These are phyloP conservation scores for Protosalanx chinensis DNA, from an alignment of 2,797 vertebrate genomes.

Conservation along the genomic window DNA sequence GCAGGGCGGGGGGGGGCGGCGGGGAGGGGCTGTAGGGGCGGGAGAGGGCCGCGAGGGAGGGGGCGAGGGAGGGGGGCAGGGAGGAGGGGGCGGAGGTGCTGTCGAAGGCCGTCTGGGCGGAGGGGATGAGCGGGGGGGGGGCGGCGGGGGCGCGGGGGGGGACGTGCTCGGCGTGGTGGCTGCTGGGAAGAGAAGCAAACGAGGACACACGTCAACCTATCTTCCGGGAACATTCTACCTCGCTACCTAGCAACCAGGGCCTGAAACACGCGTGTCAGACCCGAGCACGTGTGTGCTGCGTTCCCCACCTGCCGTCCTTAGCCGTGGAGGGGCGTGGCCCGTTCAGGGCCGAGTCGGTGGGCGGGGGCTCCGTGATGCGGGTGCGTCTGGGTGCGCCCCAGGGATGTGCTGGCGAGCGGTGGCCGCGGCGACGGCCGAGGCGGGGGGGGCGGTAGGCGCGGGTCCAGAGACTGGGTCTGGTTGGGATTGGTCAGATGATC, in stretches of 20 bases:
- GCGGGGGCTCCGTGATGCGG: slow-evolving; percentile 55
- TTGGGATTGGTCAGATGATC: slow-evolving; percentile 59
- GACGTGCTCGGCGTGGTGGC: slow-evolving; percentile 74
- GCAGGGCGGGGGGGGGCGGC: slow-evolving; percentile 58
- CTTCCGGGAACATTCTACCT: background rate
- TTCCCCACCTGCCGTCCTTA: slow-evolving; percentile 76
- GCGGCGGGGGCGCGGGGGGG: slow-evolving; percentile 77
- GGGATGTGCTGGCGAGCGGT: slow-evolving; percentile 76
- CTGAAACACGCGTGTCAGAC: no score
- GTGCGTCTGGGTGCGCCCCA: slow-evolving; percentile 73
- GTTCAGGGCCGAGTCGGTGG: slow-evolving; percentile 65
- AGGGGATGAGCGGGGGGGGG: slow-evolving; percentile 76
- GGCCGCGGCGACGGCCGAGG: background rate
- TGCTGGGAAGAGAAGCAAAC: slow-evolving; percentile 51
- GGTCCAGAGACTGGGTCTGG: slow-evolving; percentile 76
- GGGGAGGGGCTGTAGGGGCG: slow-evolving; percentile 56
- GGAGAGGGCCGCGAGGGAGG: slow-evolving; percentile 37
- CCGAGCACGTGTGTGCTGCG: background rate
- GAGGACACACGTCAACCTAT: background rate
- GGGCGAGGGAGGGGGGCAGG: slow-evolving; percentile 21
- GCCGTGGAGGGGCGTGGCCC: slow-evolving; percentile 68
- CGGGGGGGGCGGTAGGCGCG: slow-evolving; percentile 69
- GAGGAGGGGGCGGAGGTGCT: slow-evolving; percentile 60
- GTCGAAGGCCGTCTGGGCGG: slow-evolving; percentile 71
- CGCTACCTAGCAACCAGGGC: background rate